Base-by-base conservation (phyloP, 2,113 vertebrate species). In the Zeus faber region DNA sequence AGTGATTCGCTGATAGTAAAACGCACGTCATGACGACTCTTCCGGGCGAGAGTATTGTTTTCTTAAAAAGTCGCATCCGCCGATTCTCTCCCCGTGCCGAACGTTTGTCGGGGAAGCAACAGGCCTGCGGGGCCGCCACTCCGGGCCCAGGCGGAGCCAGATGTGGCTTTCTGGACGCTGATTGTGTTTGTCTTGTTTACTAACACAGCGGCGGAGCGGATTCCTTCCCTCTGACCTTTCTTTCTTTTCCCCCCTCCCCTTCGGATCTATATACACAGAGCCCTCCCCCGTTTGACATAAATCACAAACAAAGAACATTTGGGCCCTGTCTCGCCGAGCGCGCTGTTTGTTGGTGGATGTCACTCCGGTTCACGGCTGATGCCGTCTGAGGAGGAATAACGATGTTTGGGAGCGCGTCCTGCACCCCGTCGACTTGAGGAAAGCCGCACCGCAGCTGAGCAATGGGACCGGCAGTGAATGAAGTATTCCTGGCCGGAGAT, bases 161-260 rank as follows among this genome's bases (percentile, higher is more conserved):
- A 85, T 84, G 85, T 82, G 71, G 51, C 65, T 83, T 76, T 64
- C n/a, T 41, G 69, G 80, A 82, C 71, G 57, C 58, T 84, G 77
- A 85, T 85, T 84, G 65, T 82, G 85, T 85, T 84, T 84, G 71
- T 77, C 76, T 83, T 83, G 79, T 83, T 85, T 85, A 77, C 70
- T 63, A 82, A 77, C 43, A 27, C 76, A 69, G 59, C 69, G 65
- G n/a, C 59, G 65, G 71, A 74, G 70, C 69, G 70, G 62, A 83
- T 69, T 79, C 58, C 53, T 73, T 29, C 58, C 72, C 69, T 70
- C 52, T 51, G 44, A 31, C 23, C 49, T 25, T 39, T 45, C 43
- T 25, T 48, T 20, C 45, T 41, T 54, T 57, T 18, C 2, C 39
- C 52, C 23, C 24, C 31, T 24, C 43, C 43, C 25, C 44, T 31